Base-by-base conservation (phyloP, 2,888 invertebrate species). In the Cartodere bifasciata region DNA sequence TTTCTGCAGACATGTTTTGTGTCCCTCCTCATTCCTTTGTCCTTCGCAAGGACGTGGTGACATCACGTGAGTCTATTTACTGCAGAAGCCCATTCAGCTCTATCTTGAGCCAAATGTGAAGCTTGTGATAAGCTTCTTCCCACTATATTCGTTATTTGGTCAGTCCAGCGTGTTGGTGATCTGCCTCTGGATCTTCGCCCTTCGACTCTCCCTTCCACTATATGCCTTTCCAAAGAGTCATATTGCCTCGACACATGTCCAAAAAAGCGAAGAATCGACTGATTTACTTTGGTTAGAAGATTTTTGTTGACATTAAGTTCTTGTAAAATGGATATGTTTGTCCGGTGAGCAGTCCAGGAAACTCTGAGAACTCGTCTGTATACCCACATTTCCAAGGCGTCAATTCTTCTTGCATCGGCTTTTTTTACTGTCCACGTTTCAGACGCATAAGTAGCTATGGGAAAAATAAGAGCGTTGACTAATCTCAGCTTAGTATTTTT, bases 341-440 rank as follows among this genome's bases (percentile, higher is more conserved):
- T 16, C 2, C 27, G 15, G 11, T 12, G 27, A 6, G 17, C 5
- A 12, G 28, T 28, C 17, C 28, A 28, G 5, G 17, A 13, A 4
- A 28, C 20, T 17, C 28, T 12, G 7, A 28, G 6, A 13, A 28
- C 9, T n/a, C 16, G 6, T 13, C 25, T 25, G 4, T 28, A 28
- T 3, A 14, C 11, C 28, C 28, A 28, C 28, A 28, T 28, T 28
- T 28, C 13, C 14, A 28, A 28, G 13, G 28, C 20, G 16, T 10
- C 14, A 24, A 24, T 24, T 9, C 24, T 24, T 14, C 14, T 24
- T 6, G 10, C 24, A 10, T 24, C 24, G 3, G 12, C 24, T 24
- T 11, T 24, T 17, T 27, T 27, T 7, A 27, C 7, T 12, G 27
- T 27, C 27, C 16, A 27, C 5, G 27, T 27, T 16, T 27, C 16